These are phyloP conservation scores for Diplolepis rosae DNA, from an alignment of 2,888 invertebrate genomes.

Conservation along the genomic window DNA sequence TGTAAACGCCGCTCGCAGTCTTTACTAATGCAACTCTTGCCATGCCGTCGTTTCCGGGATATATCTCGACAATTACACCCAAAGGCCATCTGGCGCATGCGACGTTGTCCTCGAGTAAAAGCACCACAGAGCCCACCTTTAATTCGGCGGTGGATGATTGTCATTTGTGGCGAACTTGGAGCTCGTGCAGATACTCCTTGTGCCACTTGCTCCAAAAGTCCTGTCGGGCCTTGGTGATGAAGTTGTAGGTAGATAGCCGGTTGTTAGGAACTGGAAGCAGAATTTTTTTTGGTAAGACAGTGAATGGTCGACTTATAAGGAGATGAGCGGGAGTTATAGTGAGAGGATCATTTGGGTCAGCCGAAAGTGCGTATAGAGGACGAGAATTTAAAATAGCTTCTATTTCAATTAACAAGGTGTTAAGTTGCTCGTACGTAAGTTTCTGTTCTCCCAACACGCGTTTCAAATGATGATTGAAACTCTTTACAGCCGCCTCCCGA, in stretches of 20 bases:
- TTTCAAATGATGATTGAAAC: not conserved
- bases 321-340: not conserved
- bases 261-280: too few relatives aligned
- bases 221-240: not conserved
- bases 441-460: not conserved
- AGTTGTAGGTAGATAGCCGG: too few relatives aligned
- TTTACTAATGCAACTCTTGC: conserved; percentile 32
- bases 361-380: not conserved
- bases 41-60: conserved; percentile 33
- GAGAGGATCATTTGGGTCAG: not conserved
- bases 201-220: not conserved
- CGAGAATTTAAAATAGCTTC: not conserved
- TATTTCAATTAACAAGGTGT: not conserved
- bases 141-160: not conserved
- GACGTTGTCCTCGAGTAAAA: not conserved
- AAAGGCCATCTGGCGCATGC: conserved; percentile 35
- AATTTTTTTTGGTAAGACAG: not conserved
- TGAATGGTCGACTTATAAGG: not conserved
- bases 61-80: conserved; percentile 31
- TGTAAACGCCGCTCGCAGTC: conserved; percentile 22
- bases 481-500: too few relatives aligned
- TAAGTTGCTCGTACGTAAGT: not conserved
- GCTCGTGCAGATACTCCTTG: not conserved
- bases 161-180: not conserved
- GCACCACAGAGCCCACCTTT: not conserved